Evolutionary conservation across 2,113 vertebrate genomes (phyloP).

Genomic region (Perca fluviatilis): DNA sequence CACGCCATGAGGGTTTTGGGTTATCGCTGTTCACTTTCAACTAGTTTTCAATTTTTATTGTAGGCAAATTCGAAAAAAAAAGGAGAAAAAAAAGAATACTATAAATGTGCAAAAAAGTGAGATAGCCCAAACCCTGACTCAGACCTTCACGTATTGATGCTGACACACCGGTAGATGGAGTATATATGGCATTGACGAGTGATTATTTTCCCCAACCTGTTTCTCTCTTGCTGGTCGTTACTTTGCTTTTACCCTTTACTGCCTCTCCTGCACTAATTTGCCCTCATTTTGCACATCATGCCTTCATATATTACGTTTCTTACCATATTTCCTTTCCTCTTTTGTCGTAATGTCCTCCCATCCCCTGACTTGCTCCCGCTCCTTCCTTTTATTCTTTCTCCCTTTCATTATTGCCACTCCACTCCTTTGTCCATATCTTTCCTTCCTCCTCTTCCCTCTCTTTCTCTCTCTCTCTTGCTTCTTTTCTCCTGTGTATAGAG

Average conservation of each 20-base stretch:
- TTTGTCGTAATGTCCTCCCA: constrained; percentile 39
- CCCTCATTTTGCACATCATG: constrained; percentile 54
- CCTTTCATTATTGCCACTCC: constrained; percentile 17
- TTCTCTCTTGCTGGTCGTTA: constrained; percentile 41
- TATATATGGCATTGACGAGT: constrained; percentile 56
- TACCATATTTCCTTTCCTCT: constrained; percentile 41
- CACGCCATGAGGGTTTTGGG: constrained; percentile 60
- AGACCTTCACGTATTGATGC: constrained; percentile 40
- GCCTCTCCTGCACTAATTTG: constrained; percentile 69
- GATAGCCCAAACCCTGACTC: constrained; percentile 59
- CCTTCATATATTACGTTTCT: constrained; percentile 45
- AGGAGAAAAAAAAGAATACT: background rate
- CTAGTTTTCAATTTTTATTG: background rate
- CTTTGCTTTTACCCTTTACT: constrained; percentile 47
- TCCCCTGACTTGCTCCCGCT: background rate
- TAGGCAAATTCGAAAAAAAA: background rate
- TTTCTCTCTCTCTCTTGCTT: background rate
- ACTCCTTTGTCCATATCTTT: constrained; percentile 34
- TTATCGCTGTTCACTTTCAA: constrained; percentile 59
- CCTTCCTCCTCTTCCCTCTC: constrained; percentile 2
- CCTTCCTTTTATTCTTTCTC: constrained; percentile 5
- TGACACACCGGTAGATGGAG: constrained; percentile 44
- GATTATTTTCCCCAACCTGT: constrained; percentile 45
- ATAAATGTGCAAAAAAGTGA: constrained; percentile 68
- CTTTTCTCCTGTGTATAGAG: constrained; percentile 84